Conservation (phyloP, 2,888 invertebrate genomes). For the Napeogenes sylphis region DNA sequence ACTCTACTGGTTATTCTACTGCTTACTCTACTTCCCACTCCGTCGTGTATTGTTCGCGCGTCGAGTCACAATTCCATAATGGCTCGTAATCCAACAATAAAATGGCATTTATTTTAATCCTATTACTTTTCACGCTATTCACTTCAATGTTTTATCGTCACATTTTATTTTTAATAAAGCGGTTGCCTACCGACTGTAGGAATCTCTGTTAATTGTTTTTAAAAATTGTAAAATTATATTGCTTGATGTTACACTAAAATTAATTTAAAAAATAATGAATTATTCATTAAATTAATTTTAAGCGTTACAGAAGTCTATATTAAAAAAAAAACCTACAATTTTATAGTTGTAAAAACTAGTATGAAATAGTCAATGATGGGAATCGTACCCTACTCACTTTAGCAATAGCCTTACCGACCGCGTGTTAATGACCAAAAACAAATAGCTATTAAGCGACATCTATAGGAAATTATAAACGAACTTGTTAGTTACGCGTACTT, state of each 20-base stretch:
- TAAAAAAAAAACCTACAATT: too few species aligned
- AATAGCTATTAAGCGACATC: too few species aligned
- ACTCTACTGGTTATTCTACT: neutral
- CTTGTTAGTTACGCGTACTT: neutral
- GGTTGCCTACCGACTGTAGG: conserved; percentile 1
- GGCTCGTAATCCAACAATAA: conserved; percentile 29
- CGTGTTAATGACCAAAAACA: too few species aligned
- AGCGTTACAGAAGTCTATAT: too few species aligned
- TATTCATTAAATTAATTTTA: too few species aligned
- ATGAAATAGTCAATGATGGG: too few species aligned
- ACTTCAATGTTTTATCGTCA: conserved; percentile 17
- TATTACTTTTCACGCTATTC: conserved; percentile 30
- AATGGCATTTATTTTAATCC: conserved; percentile 29
- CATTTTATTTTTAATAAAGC: conserved; percentile 18
- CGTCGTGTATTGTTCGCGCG: neutral
- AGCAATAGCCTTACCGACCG: too few species aligned
- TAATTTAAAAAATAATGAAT: too few species aligned
- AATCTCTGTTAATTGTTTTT: conserved; percentile 1
- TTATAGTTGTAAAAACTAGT: too few species aligned
- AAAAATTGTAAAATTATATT: neutral
- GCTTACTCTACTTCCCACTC: neutral
- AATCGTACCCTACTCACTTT: too few species aligned
- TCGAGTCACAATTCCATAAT: conserved; percentile 18
- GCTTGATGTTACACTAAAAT: neutral
- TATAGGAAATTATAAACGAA: too few species aligned